These are phyloP conservation scores for Ecliptopera silaceata DNA, from an alignment of 2,888 invertebrate species.

Conservation along the genomic window DNA sequence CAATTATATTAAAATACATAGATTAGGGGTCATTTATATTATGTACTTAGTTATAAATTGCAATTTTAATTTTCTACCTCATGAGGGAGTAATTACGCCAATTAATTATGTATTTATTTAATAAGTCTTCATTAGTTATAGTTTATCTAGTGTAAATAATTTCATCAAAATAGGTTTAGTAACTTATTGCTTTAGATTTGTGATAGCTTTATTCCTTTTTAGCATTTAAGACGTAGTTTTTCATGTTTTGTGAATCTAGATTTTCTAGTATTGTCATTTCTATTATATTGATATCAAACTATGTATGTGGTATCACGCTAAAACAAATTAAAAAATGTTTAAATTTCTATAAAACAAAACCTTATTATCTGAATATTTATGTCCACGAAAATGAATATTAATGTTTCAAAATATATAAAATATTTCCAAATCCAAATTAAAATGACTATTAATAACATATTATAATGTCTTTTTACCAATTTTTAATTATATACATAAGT, in stretches of 20 bases:
- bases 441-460: neutral
- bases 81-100: conserved; percentile 55
- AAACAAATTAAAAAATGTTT: too few species aligned
- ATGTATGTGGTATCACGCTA: too few species aligned
- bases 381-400: too few species aligned
- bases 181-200: conserved; percentile 76
- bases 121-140: conserved; percentile 32
- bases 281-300: conserved; percentile 8
- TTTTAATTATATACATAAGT: conserved; percentile 61
- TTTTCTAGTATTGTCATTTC: conserved; percentile 30
- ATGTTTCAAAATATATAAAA: neutral
- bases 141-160: conserved; percentile 53
- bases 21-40: conserved; percentile 23
- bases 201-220: conserved; percentile 70
- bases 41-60: conserved; percentile 46
- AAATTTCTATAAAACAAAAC: too few species aligned
- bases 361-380: too few species aligned
- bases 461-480: conserved; percentile 51
- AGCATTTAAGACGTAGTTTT: conserved; percentile 36
- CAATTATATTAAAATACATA: neutral
- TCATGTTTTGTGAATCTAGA: conserved; percentile 32
- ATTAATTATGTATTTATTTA: conserved; percentile 38
- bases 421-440: neutral
- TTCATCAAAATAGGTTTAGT: conserved; percentile 50
- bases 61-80: conserved; percentile 77